Evolutionary conservation across 2,888 invertebrate species (phyloP).

Genomic region (Caenorhabditis zanzibari): DNA sequence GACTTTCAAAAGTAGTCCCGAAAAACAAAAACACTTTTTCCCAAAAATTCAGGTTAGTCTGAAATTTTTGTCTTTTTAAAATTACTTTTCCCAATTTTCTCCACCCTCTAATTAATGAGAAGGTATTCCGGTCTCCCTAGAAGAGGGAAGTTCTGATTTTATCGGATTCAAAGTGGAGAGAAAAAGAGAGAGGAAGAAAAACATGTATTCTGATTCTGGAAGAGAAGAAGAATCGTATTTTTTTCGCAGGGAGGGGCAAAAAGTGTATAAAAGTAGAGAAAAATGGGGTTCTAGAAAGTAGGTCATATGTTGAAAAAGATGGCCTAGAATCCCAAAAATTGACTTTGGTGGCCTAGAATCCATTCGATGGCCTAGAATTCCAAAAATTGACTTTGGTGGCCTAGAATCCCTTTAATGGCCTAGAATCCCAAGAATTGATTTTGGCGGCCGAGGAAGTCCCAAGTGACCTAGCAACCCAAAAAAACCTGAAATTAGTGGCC

Average conservation of each 20-base stretch:
- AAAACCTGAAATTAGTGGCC: too few species aligned
- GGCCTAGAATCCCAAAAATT: not conserved
- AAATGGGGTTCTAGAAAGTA: not conserved
- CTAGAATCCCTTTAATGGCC: too few species aligned
- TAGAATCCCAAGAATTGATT: not conserved
- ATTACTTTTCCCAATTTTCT: not conserved
- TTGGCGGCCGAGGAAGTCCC: not conserved
- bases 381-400: too few species aligned
- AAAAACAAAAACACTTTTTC: too few species aligned
- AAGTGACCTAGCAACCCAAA: too few species aligned
- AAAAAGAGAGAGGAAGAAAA: not conserved
- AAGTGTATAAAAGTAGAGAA: not conserved
- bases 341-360: not conserved
- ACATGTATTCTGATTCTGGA: conserved; percentile 8
- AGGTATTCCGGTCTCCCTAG: conserved; percentile 12
- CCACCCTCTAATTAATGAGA: not conserved
- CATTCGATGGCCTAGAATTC: too few species aligned
- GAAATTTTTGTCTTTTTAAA: too few species aligned
- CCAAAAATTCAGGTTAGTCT: too few species aligned
- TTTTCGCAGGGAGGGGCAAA: too few species aligned
- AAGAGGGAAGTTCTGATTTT: conserved; percentile 11
- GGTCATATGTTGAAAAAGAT: not conserved
- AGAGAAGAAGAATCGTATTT: too few species aligned
- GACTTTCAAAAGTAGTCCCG: too few species aligned
- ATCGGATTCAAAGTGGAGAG: conserved; percentile 1